Base-by-base conservation (phyloP, 1,140 invertebrate species). In the Cyphomyrmex costatus region DNA sequence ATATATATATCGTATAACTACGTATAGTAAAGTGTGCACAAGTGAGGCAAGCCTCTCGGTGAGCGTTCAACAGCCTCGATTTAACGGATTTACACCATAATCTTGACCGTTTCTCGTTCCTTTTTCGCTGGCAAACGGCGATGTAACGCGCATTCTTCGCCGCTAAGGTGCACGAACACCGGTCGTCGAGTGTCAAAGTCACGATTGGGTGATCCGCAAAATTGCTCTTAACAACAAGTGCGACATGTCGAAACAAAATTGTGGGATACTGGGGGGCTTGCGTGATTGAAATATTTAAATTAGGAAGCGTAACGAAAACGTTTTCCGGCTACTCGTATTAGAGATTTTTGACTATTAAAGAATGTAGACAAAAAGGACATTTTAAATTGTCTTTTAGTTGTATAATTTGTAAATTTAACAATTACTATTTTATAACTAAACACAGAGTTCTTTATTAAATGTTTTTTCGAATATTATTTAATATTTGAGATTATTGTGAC, bases 81-180 rank as follows among this genome's bases (percentile, higher is more conserved):
- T 90, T 90, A 87, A 89, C 85, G 88, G 80, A 87, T 90, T 89
- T 80, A 61, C 51, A 86, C 33, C 19, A 71, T 21, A 71, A 82
- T 88, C 42, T 74, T 42, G 24, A 16, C 49, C 36, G 56, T 85
- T 88, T 85, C 79, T 71, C 21, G 24, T 24, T 49, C 58, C 58
- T 86, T 86, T 87, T 83, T 85, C 27, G n/a, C 21, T 63, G 24
- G 51, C 58, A 16, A 51, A 46, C 27, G 21, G 16, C 61, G 24
- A 24, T 5, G 16, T 24, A 27, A 53, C n/a, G 58, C 56, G n/a
- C 42, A 36, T 27, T 19, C 46, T 56, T 77, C 16, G 30, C 30
- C 16, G 30, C 30, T 5, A 19, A 74, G 24, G 6, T 74, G 30
- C 30, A 56, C 30, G 19, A 14, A 51, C 7, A 21, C 85, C 8